Evolutionary conservation across 2,797 vertebrate genomes (phyloP).

Genomic region (Enteromius anoplus): DNA sequence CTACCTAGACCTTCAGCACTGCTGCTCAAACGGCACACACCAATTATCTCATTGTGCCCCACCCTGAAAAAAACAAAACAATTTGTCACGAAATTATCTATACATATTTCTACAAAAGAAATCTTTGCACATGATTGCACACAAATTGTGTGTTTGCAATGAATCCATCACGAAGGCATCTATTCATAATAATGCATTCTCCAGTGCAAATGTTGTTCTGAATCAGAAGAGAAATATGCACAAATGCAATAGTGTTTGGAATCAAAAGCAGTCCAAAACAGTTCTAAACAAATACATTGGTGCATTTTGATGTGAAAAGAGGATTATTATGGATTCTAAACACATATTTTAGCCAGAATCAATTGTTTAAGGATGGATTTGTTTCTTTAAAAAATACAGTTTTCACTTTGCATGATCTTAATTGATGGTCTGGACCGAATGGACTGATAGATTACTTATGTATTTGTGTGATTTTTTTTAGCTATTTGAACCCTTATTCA

Average conservation of each 20-base stretch:
- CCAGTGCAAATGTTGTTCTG: neutral
- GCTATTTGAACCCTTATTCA: neutral
- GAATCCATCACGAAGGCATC: neutral
- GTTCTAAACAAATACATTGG: neutral
- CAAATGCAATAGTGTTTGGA: neutral
- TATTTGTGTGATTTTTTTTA: neutral
- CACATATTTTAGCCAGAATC: neutral
- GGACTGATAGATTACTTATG: neutral
- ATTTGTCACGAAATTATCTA: neutral
- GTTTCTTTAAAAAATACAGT: neutral
- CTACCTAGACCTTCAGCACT: slow-evolving; percentile 90
- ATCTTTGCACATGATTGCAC: neutral
- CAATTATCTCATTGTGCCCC: slow-evolving; percentile 98
- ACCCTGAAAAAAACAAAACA: slow-evolving; percentile 77
- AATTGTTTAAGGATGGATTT: neutral
- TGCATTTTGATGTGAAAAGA: neutral
- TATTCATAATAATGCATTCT: neutral
- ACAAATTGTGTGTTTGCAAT: neutral
- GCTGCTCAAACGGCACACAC: slow-evolving; percentile 90
- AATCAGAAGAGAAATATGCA: neutral
- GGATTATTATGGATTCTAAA: neutral
- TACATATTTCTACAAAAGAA: neutral
- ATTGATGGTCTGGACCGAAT: neutral
- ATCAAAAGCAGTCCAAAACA: neutral
- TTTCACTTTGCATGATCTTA: neutral